phyloP scores from a whole-genome alignment of 2,888 invertebrate genomes.

The Eristalinus sepulchralis region DNA sequence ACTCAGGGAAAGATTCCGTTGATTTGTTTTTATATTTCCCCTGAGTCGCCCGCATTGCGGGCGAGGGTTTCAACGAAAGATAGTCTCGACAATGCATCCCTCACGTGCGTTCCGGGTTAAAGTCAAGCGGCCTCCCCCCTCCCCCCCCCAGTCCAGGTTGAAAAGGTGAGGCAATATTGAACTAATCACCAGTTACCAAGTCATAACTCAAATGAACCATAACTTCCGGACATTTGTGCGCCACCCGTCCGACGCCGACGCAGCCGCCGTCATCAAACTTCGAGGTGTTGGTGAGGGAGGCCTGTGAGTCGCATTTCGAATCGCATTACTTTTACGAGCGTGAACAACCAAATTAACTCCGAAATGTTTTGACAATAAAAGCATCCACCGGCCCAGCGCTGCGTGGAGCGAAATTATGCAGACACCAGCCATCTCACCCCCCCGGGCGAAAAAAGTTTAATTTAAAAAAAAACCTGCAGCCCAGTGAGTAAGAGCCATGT shows the following conservation, averaged over 20 bases:
- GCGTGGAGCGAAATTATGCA: conserved; percentile 5
- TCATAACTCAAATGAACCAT: conserved; percentile 46
- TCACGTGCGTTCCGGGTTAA: not conserved
- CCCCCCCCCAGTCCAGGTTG: not conserved
- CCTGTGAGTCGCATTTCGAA: conserved; percentile 2
- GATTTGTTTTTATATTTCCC: conserved; percentile 48
- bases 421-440: conserved; percentile 12
- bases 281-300: not conserved
- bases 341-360: conserved; percentile 53
- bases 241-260: not conserved
- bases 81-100: not conserved
- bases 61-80: conserved; percentile 21
- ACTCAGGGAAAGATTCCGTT: not conserved
- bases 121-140: not conserved
- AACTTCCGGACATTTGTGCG: conserved; percentile 32
- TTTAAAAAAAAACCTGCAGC: conserved; percentile 18
- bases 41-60: conserved; percentile 7
- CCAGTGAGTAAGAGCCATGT: conserved; percentile 30
- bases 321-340: conserved; percentile 52
- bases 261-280: conserved; percentile 18
- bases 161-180: not conserved
- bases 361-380: conserved; percentile 43
- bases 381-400: not conserved
- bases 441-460: conserved; percentile 39
- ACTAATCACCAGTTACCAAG: conserved; percentile 46